Evolutionary conservation across 2,113 vertebrate genomes (phyloP).

Genomic region (Peromyscus californicus): DNA sequence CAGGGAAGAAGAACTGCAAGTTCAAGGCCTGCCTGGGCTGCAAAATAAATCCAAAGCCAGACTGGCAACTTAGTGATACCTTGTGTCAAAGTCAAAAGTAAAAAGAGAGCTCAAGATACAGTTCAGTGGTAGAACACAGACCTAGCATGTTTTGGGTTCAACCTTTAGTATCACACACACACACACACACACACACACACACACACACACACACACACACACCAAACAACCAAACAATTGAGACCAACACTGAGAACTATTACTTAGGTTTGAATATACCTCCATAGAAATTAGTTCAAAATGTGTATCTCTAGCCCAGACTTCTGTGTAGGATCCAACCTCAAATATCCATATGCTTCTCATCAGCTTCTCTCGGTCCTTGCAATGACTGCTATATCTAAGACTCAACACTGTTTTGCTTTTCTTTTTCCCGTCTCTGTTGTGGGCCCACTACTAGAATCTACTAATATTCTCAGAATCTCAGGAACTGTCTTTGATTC

Average conservation of each 20-base stretch:
- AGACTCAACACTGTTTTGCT: background rate
- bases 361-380: background rate
- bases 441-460: background rate
- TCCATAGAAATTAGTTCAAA: background rate
- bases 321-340: background rate
- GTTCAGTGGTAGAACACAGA: background rate
- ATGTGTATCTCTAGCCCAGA: background rate
- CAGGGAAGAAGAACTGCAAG: background rate
- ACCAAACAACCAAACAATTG: background rate
- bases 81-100: background rate
- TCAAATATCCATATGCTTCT: background rate
- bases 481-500: conserved; percentile 29
- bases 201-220: background rate
- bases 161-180: background rate
- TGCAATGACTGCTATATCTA: background rate
- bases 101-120: background rate
- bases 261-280: background rate
- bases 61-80: background rate
- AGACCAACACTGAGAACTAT: background rate
- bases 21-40: background rate
- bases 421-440: background rate
- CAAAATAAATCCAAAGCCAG: background rate
- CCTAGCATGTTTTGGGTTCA: background rate
- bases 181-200: background rate
- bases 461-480: background rate